Conservation (phyloP, 1,140 invertebrate species). For the Coelopa frigida region DNA sequence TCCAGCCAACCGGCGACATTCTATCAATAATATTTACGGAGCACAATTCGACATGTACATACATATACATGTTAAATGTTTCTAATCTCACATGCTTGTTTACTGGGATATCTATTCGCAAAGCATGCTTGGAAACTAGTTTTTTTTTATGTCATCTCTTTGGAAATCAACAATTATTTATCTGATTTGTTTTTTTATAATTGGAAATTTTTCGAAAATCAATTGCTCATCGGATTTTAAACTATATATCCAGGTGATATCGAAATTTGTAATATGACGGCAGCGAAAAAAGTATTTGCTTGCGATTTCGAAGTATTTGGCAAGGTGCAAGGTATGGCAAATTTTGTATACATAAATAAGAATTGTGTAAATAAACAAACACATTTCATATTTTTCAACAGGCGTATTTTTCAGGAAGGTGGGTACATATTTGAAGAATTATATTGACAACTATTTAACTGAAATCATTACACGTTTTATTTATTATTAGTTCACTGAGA, state of each 20-base stretch:
- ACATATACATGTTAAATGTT: too few species aligned
- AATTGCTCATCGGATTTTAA: not conserved
- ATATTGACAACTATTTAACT: not conserved
- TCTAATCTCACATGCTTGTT: too few species aligned
- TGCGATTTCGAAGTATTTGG: constrained; percentile 53
- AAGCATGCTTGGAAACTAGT: constrained; percentile 1
- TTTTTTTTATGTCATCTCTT: not conserved
- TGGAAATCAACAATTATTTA: not conserved
- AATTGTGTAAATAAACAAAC: not conserved
- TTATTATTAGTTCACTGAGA: constrained; percentile 4
- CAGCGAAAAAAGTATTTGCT: constrained; percentile 13
- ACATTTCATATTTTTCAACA: constrained; percentile 9
- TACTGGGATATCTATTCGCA: too few species aligned
- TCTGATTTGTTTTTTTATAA: not conserved
- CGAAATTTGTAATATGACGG: constrained; percentile 6
- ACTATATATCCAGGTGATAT: not conserved
- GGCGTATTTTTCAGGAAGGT: constrained; percentile 40
- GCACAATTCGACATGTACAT: too few species aligned
- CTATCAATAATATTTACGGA: too few species aligned
- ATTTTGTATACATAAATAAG: not conserved
- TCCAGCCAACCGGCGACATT: too few species aligned
- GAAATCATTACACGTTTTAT: too few species aligned
- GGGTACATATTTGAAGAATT: constrained; percentile 7
- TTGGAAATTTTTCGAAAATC: not conserved
- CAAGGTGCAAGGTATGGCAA: constrained; percentile 48